These are phyloP conservation scores for Enteromius thamalakanensis DNA, from an alignment of 2,797 vertebrate species.

Conservation along the genomic window DNA sequence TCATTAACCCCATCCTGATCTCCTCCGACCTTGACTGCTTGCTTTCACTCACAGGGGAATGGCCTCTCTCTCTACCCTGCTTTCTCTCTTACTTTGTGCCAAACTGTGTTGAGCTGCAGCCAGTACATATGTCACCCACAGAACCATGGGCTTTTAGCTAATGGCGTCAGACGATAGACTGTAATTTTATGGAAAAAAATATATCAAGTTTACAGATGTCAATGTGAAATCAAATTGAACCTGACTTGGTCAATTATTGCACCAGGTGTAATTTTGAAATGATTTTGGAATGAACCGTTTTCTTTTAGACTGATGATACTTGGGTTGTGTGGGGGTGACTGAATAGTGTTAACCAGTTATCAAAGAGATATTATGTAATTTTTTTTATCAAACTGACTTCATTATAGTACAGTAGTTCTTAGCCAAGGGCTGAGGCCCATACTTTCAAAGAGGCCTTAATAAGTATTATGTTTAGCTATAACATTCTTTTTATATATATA, in stretches of 20 bases:
- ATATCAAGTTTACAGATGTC: neutral
- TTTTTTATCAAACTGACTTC: too few species aligned
- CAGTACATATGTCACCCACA: constrained; percentile 61
- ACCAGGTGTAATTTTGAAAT: neutral
- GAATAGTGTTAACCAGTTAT: neutral
- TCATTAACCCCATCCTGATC: constrained; percentile 72
- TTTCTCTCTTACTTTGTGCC: constrained; percentile 54
- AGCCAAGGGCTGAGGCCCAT: too few species aligned
- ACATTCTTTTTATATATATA: too few species aligned
- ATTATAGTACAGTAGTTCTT: too few species aligned
- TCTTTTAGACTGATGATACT: neutral
- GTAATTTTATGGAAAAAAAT: constrained; percentile 12
- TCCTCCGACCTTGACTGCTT: constrained; percentile 68
- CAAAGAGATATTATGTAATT: neutral
- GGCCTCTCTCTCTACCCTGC: constrained; percentile 53
- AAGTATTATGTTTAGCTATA: too few species aligned
- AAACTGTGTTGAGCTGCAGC: constrained; percentile 60
- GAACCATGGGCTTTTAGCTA: constrained; percentile 43
- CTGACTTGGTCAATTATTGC: neutral
- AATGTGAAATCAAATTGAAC: neutral
- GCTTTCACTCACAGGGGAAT: constrained; percentile 67
- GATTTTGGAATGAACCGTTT: neutral
- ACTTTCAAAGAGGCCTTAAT: too few species aligned
- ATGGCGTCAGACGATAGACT: neutral
- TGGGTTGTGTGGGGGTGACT: neutral